Base-by-base conservation (phyloP, 2,888 invertebrate species). In the Antheraea yamamai region DNA sequence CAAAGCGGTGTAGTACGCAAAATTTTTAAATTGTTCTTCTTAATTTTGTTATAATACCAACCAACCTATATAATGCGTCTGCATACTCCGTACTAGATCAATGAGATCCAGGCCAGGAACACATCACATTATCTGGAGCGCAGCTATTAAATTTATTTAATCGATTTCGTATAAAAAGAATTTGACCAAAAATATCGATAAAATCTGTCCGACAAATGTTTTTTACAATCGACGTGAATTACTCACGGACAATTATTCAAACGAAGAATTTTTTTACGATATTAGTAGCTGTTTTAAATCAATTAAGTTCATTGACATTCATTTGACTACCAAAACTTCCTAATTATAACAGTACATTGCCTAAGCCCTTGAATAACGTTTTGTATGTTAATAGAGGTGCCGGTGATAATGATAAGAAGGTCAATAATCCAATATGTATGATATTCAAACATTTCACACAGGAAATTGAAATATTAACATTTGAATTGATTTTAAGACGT, bases 391-490 rank as follows among this genome's bases (percentile, higher is more conserved):
- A 91, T 88, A 74, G 79, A 83, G 88, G 87, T 84, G 79, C 76
- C 74, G 78, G 78, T 79, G 79, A 77, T 82, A 80, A 79, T 80
- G 77, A 80, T 78, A 79, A 66, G 26, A 80, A 80, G 84, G 84
- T 87, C 85, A 84, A 76, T 55, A 75, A 76, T 73, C 73, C 76
- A 76, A 82, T 82, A 87, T 87, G 83, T 83, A 88, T 82, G 78
- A 81, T 76, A 84, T 81, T 81, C 81, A 86, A 88, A 80, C 79
- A 76, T 77, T 79, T 79, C 82, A 75, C 78, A 83, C 88, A 87
- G 90, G 89, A 89, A 92, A 92, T 91, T 87, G 85, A 88, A 87
- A 81, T 86, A 89, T 90, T 91, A 81, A 82, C 88, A 90, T 90
- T 72, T 77, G 79, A 84, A 91, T 88, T 88, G 85, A 85, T 87